These are phyloP conservation scores for Cuniculus paca DNA, from an alignment of 2,797 vertebrate genomes.

Conservation along the genomic window DNA sequence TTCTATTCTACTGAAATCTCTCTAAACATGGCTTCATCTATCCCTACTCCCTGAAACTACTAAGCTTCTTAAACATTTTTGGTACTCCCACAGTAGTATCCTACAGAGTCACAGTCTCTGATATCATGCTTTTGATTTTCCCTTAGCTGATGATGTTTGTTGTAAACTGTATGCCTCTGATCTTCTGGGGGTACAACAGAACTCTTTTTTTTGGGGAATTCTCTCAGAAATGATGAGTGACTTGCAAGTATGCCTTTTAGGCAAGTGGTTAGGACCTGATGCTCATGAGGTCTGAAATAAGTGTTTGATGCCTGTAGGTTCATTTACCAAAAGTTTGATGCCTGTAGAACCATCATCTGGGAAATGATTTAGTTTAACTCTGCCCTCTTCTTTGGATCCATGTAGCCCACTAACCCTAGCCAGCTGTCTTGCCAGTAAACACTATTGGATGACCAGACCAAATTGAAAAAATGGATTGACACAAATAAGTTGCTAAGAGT, in stretches of 20 bases:
- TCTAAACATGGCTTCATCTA: neutral
- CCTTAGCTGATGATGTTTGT: slow-evolving; percentile 45
- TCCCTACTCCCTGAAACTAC: neutral
- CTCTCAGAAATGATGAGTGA: slow-evolving; percentile 60
- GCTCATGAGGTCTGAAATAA: slow-evolving; percentile 37
- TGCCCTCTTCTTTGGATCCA: neutral
- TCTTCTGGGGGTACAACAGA: neutral
- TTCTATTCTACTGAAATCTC: neutral
- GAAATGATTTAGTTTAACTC: neutral
- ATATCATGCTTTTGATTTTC: slow-evolving; percentile 23
- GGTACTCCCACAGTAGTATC: slow-evolving; percentile 38
- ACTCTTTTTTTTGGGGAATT: slow-evolving; percentile 45
- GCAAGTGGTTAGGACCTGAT: slow-evolving; percentile 42
- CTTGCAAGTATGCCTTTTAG: slow-evolving; percentile 41
- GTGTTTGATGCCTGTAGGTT: slow-evolving; percentile 38
- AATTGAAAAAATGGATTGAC: slow-evolving; percentile 21
- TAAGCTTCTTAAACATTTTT: slow-evolving; percentile 47
- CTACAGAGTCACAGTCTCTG: neutral
- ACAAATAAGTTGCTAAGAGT: slow-evolving; percentile 15
- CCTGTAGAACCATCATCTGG: neutral
- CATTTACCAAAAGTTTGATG: slow-evolving; percentile 31
- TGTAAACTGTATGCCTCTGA: slow-evolving; percentile 26
- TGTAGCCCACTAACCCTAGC: neutral
- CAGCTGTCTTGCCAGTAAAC: neutral
- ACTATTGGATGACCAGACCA: neutral